These are phyloP conservation scores for Eupristina koningsbergeri DNA, from an alignment of 1,140 invertebrate genomes.

Conservation along the genomic window DNA sequence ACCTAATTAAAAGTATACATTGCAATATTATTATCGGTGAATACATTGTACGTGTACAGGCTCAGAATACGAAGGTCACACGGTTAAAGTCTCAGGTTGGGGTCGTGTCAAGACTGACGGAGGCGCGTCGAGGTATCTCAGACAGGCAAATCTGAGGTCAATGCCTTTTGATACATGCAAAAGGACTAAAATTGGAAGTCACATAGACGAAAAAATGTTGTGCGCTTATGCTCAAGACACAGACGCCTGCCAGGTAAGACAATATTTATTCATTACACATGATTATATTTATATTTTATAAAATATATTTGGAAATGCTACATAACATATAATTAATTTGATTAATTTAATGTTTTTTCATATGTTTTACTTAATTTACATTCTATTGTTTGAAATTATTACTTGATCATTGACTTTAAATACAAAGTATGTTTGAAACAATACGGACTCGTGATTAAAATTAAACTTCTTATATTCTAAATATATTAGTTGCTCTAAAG, in stretches of 20 bases:
- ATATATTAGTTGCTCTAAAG: too few relatives aligned
- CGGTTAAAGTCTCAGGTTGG: constrained; percentile 78
- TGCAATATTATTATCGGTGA: background rate
- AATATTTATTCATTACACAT: too few relatives aligned
- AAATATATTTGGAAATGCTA: too few relatives aligned
- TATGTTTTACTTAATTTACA: too few relatives aligned
- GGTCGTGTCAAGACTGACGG: constrained; percentile 73
- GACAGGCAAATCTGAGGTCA: constrained; percentile 73
- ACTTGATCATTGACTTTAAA: too few relatives aligned
- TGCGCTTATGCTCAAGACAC: constrained; percentile 73
- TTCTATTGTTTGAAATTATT: too few relatives aligned
- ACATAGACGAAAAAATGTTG: constrained; percentile 73
- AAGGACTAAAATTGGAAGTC: constrained; percentile 66
- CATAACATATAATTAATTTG: too few relatives aligned
- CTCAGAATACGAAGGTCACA: constrained; percentile 69
- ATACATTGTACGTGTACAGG: constrained; percentile 49
- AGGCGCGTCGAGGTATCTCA: constrained; percentile 72
- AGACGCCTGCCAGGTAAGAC: constrained; percentile 77
- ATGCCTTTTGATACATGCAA: constrained; percentile 66
- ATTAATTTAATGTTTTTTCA: too few relatives aligned
- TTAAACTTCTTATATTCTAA: too few relatives aligned
- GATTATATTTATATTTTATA: too few relatives aligned
- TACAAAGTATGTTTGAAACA: too few relatives aligned
- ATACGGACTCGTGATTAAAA: background rate
- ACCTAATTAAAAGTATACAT: background rate